A percentile compares a stretch with the other conserved stretches of the same genome.
Evolutionary conservation across 2,113 vertebrate genomes (phyloP).

Genomic region (Crotophaga sulcirostris): DNA sequence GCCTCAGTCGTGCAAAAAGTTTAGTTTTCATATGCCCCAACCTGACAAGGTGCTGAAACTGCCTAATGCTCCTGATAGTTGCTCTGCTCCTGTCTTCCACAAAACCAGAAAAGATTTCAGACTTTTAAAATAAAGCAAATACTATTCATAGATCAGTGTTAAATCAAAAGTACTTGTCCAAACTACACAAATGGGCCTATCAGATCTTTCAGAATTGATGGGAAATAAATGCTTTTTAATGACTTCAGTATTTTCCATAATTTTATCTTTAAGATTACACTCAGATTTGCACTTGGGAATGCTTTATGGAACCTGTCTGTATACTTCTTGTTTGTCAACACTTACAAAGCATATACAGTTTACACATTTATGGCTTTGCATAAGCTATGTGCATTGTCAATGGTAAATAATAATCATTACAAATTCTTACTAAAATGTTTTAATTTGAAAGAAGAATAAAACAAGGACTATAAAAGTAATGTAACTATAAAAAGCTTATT

Average conservation of each 20-base stretch:
- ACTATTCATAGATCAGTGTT: background rate
- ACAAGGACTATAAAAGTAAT: background rate
- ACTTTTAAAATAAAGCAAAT: background rate
- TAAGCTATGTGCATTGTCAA: background rate
- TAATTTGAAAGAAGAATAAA: background rate
- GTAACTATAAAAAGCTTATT: background rate
- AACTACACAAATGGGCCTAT: background rate
- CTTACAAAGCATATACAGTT: background rate
- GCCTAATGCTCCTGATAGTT: background rate
- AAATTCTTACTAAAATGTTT: background rate
- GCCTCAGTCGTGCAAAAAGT: background rate
- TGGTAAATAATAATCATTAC: background rate
- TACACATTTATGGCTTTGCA: background rate
- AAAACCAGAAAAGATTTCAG: background rate
- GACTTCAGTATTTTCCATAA: background rate
- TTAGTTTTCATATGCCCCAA: background rate
- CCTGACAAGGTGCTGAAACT: background rate
- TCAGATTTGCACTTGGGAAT: background rate
- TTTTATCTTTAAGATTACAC: background rate
- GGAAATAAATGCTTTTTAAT: background rate
- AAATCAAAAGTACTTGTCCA: background rate
- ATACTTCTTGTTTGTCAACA: background rate
- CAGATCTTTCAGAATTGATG: background rate
- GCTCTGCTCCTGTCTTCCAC: background rate
- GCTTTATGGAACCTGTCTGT: background rate